Evolutionary conservation across 2,113 vertebrate species (phyloP).

Genomic region (Brienomyrus brachyistius): DNA sequence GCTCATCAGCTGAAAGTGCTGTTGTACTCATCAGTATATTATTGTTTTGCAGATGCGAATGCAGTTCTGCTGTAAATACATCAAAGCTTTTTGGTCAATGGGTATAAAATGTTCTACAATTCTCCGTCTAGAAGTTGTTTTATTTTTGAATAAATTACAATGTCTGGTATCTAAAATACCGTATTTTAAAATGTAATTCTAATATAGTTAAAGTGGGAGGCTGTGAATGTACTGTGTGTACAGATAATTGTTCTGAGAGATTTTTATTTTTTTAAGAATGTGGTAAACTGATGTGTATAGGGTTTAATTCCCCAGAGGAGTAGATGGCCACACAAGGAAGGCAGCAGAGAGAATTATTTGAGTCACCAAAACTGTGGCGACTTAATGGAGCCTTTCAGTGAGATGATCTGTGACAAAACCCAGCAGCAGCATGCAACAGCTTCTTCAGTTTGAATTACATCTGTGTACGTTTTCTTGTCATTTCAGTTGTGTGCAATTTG

Average conservation of each 20-base stretch:
- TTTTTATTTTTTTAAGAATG: background rate
- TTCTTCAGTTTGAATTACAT: background rate
- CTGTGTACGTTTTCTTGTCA: background rate
- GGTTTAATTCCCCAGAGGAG: too few species aligned
- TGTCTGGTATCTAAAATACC: background rate
- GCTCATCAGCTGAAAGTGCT: background rate
- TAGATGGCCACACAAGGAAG: too few species aligned
- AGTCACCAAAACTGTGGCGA: too few species aligned
- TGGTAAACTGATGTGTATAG: too few species aligned
- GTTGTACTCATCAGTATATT: background rate
- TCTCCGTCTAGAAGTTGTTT: background rate
- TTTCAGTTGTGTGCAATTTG: background rate
- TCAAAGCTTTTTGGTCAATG: background rate
- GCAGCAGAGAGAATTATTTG: too few species aligned
- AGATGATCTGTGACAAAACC: background rate
- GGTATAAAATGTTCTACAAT: background rate
- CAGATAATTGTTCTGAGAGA: background rate
- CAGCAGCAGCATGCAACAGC: background rate
- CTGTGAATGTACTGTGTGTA: background rate
- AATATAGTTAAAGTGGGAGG: background rate
- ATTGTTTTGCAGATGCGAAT: background rate
- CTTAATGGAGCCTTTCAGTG: too few species aligned
- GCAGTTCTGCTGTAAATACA: background rate
- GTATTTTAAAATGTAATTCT: background rate
- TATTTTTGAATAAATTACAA: background rate